Percentiles rank a stretch among this genome's conserved stretches.
phyloP scores from a whole-genome alignment of 23 tunicate species.

The Pegea sp. region DNA sequence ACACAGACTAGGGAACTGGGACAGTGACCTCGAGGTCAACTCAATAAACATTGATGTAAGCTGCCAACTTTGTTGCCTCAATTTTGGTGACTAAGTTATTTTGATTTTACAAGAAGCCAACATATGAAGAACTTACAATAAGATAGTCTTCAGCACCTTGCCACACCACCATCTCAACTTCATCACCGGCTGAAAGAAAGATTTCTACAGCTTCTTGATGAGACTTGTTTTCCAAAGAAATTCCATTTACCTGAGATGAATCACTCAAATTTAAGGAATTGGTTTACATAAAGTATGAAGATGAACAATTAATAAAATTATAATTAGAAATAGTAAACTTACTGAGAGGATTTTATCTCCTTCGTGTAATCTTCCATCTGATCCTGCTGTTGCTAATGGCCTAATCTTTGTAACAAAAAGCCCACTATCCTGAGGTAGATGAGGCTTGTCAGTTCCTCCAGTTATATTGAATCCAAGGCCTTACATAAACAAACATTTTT shows the following conservation, averaged over 20 bases:
- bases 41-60: too few species aligned
- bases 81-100: too few species aligned
- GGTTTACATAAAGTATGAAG: too few species aligned
- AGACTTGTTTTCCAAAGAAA: constrained; percentile 1
- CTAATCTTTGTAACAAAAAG: constrained; percentile 89
- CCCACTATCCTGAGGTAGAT: constrained; percentile 56
- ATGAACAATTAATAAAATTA: too few species aligned
- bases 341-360: constrained; percentile 78
- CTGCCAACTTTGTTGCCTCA: too few species aligned
- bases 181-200: constrained; percentile 12
- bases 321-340: too few species aligned
- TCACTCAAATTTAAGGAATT: too few species aligned
- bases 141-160: constrained; percentile 8
- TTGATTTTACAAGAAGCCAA: too few species aligned
- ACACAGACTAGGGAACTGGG: too few species aligned
- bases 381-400: constrained; percentile 58
- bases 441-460: constrained; percentile 83
- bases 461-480: constrained; percentile 92
- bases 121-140: background rate
- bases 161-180: constrained; percentile 13
- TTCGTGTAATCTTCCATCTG: constrained; percentile 67
- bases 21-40: too few species aligned
- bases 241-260: constrained; percentile 7
- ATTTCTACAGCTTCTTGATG: constrained; percentile 12
- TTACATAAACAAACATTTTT: too few species aligned